phyloP scores from a whole-genome alignment of 2,888 invertebrate genomes.

The Aphidius colemani region DNA sequence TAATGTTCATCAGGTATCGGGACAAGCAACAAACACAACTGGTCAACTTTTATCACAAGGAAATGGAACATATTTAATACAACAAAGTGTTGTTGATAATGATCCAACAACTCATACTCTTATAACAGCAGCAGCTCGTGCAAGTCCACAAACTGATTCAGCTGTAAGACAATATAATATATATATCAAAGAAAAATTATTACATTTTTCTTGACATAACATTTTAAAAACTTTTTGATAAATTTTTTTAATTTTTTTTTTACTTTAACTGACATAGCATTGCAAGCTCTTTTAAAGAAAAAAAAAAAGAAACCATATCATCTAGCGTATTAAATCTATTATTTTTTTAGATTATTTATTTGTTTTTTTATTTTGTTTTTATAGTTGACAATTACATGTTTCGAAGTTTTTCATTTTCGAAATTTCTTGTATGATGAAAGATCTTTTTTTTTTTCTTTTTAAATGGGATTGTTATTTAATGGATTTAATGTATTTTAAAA shows the following conservation, averaged over 20 bases:
- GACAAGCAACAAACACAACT: constrained; percentile 55
- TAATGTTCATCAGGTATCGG: constrained; percentile 47
- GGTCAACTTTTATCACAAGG: constrained; percentile 59
- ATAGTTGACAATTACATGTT: not conserved
- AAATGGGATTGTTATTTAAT: constrained; percentile 17
- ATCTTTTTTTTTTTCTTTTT: not conserved
- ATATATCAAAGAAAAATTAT: constrained; percentile 27
- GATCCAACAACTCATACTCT: constrained; percentile 64
- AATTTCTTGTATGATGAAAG: not conserved
- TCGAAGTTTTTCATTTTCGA: not conserved
- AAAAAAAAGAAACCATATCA: too few relatives aligned
- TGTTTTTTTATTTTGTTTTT: not conserved
- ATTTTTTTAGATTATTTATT: too few relatives aligned
- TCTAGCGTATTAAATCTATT: too few relatives aligned
- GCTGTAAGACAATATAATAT: constrained; percentile 64
- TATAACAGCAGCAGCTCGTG: constrained; percentile 64
- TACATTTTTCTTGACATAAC: too few relatives aligned
- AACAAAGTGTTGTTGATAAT: constrained; percentile 69
- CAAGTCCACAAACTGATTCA: constrained; percentile 72
- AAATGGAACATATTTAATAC: constrained; percentile 70
- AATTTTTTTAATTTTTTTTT: too few relatives aligned
- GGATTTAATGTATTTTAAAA: constrained; percentile 6
- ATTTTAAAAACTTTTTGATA: not conserved
- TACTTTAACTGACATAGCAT: too few relatives aligned
- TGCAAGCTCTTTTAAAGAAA: too few relatives aligned